Conservation (phyloP, 2,113 vertebrate genomes). For the Coreoperca whiteheadi region DNA sequence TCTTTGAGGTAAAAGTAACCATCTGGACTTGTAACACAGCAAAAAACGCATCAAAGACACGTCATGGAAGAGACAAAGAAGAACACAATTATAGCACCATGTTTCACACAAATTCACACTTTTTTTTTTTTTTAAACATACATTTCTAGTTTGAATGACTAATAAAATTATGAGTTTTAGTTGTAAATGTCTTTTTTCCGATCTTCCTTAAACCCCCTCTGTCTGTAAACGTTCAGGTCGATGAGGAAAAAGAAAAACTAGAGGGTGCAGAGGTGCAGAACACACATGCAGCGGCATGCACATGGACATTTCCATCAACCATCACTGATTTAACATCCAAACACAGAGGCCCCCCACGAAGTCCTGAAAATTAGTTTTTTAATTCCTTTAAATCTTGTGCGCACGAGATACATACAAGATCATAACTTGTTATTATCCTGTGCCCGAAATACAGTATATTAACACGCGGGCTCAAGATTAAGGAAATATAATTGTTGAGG, state of each 20-base stretch:
- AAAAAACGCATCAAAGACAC: too few relatives aligned
- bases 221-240: not conserved
- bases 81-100: too few relatives aligned
- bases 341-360: not conserved
- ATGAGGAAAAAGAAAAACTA: not conserved
- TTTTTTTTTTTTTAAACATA: too few relatives aligned
- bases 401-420: not conserved
- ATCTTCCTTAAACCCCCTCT: not conserved
- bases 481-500: not conserved
- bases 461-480: not conserved
- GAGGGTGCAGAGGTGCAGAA: slow-evolving; percentile 16
- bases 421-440: not conserved
- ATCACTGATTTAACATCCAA: not conserved
- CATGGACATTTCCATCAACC: slow-evolving; percentile 2
- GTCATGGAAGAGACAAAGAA: too few relatives aligned
- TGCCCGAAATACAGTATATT: not conserved
- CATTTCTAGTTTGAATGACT: too few relatives aligned
- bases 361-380: rapidly evolving
- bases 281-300: slow-evolving; percentile 62
- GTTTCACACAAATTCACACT: too few relatives aligned
- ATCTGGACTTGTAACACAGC: too few relatives aligned
- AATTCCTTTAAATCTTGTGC: not conserved
- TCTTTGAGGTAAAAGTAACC: too few relatives aligned
- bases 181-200: not conserved
- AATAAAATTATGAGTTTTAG: too few relatives aligned